Evolutionary conservation across 2,888 invertebrate genomes (phyloP), one percentile per base, ranked within the genome.

Genomic region (Orthosia gothica): DNA sequence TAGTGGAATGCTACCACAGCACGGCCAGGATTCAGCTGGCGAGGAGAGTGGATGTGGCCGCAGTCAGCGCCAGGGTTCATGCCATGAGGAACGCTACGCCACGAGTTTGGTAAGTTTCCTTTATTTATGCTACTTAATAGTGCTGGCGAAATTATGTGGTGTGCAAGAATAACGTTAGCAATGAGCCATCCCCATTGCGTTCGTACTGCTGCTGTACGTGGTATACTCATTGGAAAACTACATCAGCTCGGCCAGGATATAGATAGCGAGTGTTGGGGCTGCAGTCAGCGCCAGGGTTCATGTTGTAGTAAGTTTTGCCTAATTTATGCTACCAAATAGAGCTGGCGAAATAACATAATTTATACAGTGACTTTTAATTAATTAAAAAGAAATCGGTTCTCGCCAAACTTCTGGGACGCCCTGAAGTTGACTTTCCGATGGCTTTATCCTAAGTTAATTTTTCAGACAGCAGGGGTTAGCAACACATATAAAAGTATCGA

Each of bases 1-100:
- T 98, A 86, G 98, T 98, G 89, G 98, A 98, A 92, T 98, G 98
- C 92, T 98, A 98, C 97, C 98, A 98, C 92, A 98, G 98, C 87
- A 98, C 98, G 15, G 98, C 98, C 32, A 96, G 98, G 87, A 97
- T 98, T 76, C 98, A 98, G 92, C 96, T 98, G 67, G 96, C 97
- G 5, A 95, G 97, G 86, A 92, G 97, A 12, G 97, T 97, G 71
- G 97, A 98, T 83, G 97, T 98, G 15, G 97, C 97, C 16, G 97
- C 97, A 13, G 98, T 98, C 54, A 97, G 97, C 81, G 97, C 97
- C 49, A 97, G 97, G 89, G 97, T 98, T 7, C 96, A 97, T 64
- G 97, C 97, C 74, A 97, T 98, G 97, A 96, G 97, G 85, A 97
- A 97, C 55, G 98, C 98, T 0, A 97, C 97, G 76, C 98, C 98